Evolutionary conservation across 2,888 invertebrate genomes (phyloP), one percentile per base, ranked within the genome.

Genomic region (Melanostoma scalare): DNA sequence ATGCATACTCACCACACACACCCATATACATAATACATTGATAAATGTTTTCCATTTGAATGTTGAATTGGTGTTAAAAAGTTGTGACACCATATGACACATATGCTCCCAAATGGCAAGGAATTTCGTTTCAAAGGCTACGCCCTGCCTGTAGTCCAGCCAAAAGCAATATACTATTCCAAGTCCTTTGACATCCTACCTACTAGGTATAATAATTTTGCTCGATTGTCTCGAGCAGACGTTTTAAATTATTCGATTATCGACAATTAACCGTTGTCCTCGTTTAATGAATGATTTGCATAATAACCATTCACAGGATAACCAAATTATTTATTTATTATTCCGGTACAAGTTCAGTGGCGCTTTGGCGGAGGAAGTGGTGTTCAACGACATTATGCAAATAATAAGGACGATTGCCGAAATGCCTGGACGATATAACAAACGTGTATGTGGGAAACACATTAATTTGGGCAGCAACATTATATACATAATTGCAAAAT

Each of bases 241-340:
- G 67, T 61, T 82, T 77, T 68, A 63, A 82, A 82, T 82, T 73
- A 72, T 82, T 68, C 56, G 56, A 82, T 82, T 77, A 77, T 82
- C 53, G 46, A 48, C 77, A 82, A 81, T 81, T 77, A 77, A 55
- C 44, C 67, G n/a, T 72, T 81, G 81, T 81, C 65, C 76, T 69
- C 44, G 42, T 76, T 76, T 60, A 76, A 81, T 67, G 60, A 81
- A 76, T 72, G 48, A 76, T 72, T 81, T 76, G 76, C 72, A 82
- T 82, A 68, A 77, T 73, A 82, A 68, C 42, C 77, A 55, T 73
- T 77, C 81, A 68, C 61, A 50, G 77, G 61, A 82, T 82, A 77
- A 72, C 40, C 77, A 31, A 68, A 55, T 78, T 73, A 77, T 82
- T 68, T 68, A 68, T 82, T 73, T 82, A 73, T 78, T 65, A 52